Base-by-base conservation (phyloP, 2,113 vertebrate species). In the Anolis carolinensis region DNA sequence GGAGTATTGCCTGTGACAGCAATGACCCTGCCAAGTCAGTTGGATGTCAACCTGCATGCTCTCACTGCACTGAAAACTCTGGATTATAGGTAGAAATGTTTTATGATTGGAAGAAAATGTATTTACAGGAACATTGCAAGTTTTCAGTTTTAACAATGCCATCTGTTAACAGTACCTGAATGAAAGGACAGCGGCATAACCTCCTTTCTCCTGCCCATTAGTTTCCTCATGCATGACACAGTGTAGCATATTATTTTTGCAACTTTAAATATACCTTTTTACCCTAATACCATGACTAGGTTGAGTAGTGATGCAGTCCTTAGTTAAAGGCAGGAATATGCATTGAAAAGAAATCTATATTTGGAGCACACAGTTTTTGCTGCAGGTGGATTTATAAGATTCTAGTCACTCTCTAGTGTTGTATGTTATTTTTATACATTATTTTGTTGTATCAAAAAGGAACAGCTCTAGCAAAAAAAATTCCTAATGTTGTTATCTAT, bases 21-120 rank as follows among this genome's bases (percentile, higher is more conserved):
- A 73, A 98, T 99, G 98, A 98, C 97, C 0, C 95, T 99, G 30
- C 99, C 98, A 21, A 99, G 98, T 85, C 96, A 99, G 84, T 95
- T 97, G 74, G 95, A 75, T 78, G 89, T 99, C 86, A 98, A 97
- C 71, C 3, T 96, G 2, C 98, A 98, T 0, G 91, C 95, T 89
- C 97, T 99, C 48, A 93, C 95, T 79, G 95, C 97, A 0, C 94
- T 98, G 6, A 99, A 98, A 86, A 83, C 95, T 0, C 1, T 99
- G 91, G 96, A 96, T 1, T 99, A 98, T 89, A 98, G 98, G 98
- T 99, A 87, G 48, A 94, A 73, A 5, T 32, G 83, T 62, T 55
- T 65, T 62, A 48, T 59, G 11, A 59, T 59, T 13, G 55, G 55
- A 16, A 59, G 55, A 14, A 55, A 14, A 55, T 55, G 10, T 55